A percentile compares a stretch with the other conserved stretches of the same genome.
Conservation (phyloP, 2,888 invertebrate species). For the Dryadula phaetusa region DNA sequence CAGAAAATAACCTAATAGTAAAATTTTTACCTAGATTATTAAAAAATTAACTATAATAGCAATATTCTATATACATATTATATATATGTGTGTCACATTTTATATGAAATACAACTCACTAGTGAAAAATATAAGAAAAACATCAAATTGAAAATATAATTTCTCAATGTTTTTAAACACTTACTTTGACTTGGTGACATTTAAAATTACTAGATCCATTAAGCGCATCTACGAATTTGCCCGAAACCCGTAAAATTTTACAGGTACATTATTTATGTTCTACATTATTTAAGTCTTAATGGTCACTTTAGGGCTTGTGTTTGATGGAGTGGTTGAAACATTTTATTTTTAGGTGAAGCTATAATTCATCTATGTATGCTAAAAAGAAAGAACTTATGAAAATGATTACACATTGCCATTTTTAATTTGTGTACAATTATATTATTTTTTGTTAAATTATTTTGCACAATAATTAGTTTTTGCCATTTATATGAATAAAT, state of each 20-base stretch:
- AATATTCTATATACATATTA: no score
- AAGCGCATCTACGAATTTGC: conserved; percentile 22
- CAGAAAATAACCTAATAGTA: no score
- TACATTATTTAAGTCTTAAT: conserved; percentile 28
- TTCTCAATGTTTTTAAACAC: conserved; percentile 9
- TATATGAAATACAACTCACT: neutral
- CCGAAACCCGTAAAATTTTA: conserved; percentile 23
- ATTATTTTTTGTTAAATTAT: no score
- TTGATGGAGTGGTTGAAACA: conserved; percentile 27
- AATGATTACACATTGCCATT: neutral
- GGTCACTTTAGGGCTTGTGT: conserved; percentile 19
- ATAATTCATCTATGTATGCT: neutral
- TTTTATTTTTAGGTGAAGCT: conserved; percentile 14
- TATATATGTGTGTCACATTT: neutral
- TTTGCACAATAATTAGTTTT: no score
- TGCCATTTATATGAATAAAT: no score
- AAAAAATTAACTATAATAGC: no score
- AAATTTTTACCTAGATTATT: no score
- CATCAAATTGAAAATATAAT: neutral
- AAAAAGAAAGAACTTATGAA: no score
- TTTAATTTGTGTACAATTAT: neutral
- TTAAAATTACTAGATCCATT: conserved; percentile 31
- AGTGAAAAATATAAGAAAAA: conserved; percentile 2
- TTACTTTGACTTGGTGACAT: conserved; percentile 27
- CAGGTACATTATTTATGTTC: conserved; percentile 26